A percentile compares a stretch with the other conserved stretches of the same genome.
These are phyloP conservation scores for Apogon talboti DNA, from an alignment of 2,797 vertebrate species.

Conservation along the genomic window DNA sequence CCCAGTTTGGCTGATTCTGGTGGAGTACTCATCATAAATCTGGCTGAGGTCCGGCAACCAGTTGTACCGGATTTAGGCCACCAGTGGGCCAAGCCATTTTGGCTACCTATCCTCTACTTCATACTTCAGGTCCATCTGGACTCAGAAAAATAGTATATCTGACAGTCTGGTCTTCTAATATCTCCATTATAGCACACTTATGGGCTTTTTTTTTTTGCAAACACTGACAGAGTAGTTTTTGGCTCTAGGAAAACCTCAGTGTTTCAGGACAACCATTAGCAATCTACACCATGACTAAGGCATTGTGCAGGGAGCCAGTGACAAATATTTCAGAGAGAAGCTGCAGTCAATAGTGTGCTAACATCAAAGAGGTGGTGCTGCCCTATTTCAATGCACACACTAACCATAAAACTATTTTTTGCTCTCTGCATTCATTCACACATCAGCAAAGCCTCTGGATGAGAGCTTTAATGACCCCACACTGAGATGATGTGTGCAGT, in stretches of 20 bases:
- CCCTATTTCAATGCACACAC: conserved; percentile 54
- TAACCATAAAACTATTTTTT: conserved; percentile 48
- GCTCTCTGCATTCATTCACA: conserved; percentile 34
- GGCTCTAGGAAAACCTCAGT: background rate
- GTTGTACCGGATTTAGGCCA: conserved; percentile 48
- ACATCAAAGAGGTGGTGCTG: conserved; percentile 64
- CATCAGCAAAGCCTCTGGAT: conserved; percentile 39
- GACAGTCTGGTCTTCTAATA: background rate
- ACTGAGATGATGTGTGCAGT: conserved; percentile 41
- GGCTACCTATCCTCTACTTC: conserved; percentile 5
- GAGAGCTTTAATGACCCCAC: conserved; percentile 54
- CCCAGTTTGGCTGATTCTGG: conserved; percentile 41
- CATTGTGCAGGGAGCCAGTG: conserved; percentile 28
- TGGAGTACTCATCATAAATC: conserved; percentile 43
- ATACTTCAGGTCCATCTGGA: background rate
- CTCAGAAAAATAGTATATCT: background rate
- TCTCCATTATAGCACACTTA: background rate
- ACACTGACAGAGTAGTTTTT: too few species aligned
- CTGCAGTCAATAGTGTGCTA: conserved; percentile 61
- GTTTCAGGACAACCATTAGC: conserved; percentile 3
- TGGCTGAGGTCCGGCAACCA: conserved; percentile 37
- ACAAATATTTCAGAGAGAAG: conserved; percentile 40
- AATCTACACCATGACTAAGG: conserved; percentile 32
- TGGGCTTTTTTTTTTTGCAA: too few species aligned
- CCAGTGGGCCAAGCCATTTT: conserved; percentile 29